Conservation (phyloP, 2,888 invertebrate genomes). For the Dendrolimus pini region DNA sequence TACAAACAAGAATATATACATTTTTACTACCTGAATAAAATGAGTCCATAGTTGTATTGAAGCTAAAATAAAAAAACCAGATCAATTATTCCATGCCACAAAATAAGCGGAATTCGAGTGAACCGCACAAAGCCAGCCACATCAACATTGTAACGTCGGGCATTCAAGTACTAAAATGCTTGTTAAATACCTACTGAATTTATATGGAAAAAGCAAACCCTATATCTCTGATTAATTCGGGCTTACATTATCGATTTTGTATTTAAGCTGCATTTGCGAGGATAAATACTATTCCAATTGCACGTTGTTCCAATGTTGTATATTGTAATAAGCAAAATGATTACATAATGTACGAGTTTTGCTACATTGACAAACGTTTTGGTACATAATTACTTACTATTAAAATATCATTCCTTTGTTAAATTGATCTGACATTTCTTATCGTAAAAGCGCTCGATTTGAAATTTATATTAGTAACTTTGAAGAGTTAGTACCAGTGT, state of each 20-base stretch:
- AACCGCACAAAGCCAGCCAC: constrained; percentile 13
- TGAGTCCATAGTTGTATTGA: not conserved
- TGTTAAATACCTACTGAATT: constrained; percentile 1
- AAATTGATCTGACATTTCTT: no score
- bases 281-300: constrained; percentile 1
- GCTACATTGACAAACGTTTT: no score
- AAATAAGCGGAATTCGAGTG: constrained; percentile 4
- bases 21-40: no score
- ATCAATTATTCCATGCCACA: not conserved
- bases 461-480: no score
- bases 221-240: constrained; percentile 38
- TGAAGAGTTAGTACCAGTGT: no score
- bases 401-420: no score
- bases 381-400: no score
- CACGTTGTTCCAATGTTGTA: not conserved
- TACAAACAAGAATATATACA: no score
- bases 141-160: constrained; percentile 10
- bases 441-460: no score
- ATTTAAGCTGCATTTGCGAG: constrained; percentile 23
- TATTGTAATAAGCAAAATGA: no score
- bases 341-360: no score
- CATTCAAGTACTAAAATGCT: not conserved
- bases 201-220: constrained; percentile 17
- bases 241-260: constrained; percentile 51
- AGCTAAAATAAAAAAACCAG: not conserved